phyloP scores from a whole-genome alignment of 2,888 invertebrate genomes.

The Coelogynopora nodosa region DNA sequence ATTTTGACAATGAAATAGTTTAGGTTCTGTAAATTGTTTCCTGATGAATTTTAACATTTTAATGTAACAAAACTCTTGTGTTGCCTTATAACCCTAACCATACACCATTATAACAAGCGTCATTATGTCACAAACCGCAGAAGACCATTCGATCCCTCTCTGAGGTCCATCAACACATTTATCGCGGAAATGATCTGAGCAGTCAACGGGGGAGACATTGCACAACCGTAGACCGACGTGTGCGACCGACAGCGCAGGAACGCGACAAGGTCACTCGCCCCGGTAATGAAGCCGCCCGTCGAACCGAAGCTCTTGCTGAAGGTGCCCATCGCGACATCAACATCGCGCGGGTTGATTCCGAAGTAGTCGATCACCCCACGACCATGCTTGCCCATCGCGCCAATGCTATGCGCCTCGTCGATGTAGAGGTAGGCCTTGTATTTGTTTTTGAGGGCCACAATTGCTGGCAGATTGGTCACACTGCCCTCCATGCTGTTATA shows the following conservation, averaged over 20 bases:
- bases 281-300: conserved; percentile 92
- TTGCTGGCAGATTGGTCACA: conserved; percentile 78
- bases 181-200: too few species aligned
- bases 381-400: conserved; percentile 82
- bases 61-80: too few species aligned
- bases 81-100: too few species aligned
- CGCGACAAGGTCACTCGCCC: conserved; percentile 73
- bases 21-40: too few species aligned
- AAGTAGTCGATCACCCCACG: conserved; percentile 84
- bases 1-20: too few species aligned
- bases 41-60: too few species aligned
- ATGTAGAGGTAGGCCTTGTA: conserved; percentile 91
- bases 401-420: conserved; percentile 95
- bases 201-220: too few species aligned
- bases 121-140: too few species aligned
- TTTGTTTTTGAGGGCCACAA: conserved; percentile 83
- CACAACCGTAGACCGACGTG: conserved; percentile 82
- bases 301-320: conserved; percentile 97
- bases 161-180: too few species aligned
- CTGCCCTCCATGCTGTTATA: conserved; percentile 95
- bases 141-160: too few species aligned
- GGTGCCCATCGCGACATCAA: conserved; percentile 92
- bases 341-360: conserved; percentile 73
- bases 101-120: too few species aligned
- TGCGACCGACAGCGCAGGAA: conserved; percentile 76